These are phyloP conservation scores for Harpalus rufipes DNA, from an alignment of 2,888 invertebrate genomes.

Conservation along the genomic window DNA sequence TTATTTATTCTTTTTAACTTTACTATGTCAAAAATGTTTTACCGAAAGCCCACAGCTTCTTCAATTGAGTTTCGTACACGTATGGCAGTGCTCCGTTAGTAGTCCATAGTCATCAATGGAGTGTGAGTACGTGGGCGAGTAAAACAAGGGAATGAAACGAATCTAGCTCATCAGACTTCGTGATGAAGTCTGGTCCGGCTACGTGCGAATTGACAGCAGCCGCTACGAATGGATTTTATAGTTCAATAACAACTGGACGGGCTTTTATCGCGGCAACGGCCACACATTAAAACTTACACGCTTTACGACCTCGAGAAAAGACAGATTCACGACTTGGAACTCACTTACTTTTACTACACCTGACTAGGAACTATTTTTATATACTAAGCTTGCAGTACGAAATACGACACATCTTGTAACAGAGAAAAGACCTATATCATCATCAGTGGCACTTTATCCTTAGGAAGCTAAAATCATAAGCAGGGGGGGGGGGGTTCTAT, in stretches of 20 bases:
- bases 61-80: no score
- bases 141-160: background rate
- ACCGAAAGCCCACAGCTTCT: no score
- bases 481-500: no score
- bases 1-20: no score
- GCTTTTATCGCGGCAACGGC: constrained; percentile 58
- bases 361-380: no score
- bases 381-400: no score
- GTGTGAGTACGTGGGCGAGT: background rate
- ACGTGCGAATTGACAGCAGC: constrained; percentile 57
- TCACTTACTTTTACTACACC: background rate
- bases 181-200: constrained; percentile 43
- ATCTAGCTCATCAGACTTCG: constrained; percentile 17
- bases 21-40: no score
- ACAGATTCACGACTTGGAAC: background rate
- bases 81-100: no score
- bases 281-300: constrained; percentile 60
- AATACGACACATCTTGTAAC: no score
- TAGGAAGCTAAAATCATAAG: no score
- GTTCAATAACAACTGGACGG: constrained; percentile 69
- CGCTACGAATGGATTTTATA: constrained; percentile 68
- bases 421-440: no score
- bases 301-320: constrained; percentile 38
- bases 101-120: background rate
- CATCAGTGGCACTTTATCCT: no score